Conservation (phyloP, 2,113 vertebrate genomes). For the Bufo bufo region DNA sequence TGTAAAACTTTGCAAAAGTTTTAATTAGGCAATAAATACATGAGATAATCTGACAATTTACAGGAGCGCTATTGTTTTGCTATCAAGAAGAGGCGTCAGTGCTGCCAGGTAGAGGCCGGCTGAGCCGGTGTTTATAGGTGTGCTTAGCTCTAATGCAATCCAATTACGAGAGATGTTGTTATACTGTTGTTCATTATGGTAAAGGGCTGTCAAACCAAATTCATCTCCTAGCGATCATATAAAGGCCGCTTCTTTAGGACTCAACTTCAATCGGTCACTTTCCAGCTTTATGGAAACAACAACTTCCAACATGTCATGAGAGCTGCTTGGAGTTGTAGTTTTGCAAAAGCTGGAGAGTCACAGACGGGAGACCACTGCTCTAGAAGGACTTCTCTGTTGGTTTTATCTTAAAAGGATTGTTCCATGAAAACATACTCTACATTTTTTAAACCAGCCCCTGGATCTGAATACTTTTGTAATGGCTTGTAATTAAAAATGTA, state of each 20-base stretch:
- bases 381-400: too few relatives aligned
- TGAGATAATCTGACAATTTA: conserved; percentile 40
- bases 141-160: conserved; percentile 26
- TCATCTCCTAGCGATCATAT: neutral
- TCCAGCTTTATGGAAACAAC: neutral
- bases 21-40: conserved; percentile 52
- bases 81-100: neutral
- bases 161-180: conserved; percentile 46
- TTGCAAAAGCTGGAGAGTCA: neutral
- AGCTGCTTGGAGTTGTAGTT: neutral
- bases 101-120: conserved; percentile 29
- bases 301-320: neutral
- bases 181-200: neutral
- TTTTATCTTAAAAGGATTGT: too few relatives aligned
- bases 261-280: neutral
- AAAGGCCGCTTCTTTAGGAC: neutral
- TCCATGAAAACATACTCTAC: too few relatives aligned
- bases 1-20: conserved; percentile 39
- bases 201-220: neutral
- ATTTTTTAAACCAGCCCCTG: too few relatives aligned
- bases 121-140: conserved; percentile 33
- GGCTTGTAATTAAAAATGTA: too few relatives aligned
- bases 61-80: conserved; percentile 17
- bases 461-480: too few relatives aligned
- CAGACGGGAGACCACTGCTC: too few relatives aligned